Conservation (phyloP, 2,888 invertebrate genomes). For the Aquatica leii region DNA sequence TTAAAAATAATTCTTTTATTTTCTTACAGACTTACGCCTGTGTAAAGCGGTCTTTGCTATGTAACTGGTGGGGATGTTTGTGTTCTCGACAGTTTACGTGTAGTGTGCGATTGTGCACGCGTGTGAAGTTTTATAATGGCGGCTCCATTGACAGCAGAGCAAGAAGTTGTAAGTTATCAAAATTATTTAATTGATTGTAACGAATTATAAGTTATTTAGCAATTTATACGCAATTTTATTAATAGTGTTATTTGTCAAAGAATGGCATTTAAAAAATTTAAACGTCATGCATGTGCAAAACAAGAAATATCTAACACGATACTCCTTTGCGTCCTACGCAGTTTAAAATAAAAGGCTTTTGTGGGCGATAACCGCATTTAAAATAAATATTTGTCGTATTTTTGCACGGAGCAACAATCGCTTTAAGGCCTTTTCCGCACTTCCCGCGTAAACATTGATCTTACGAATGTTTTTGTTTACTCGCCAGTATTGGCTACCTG, state of each 20-base stretch:
- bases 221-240: not conserved
- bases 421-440: too few species aligned
- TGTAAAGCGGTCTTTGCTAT: constrained; percentile 22
- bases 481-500: constrained; percentile 40
- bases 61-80: constrained; percentile 18
- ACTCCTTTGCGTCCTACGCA: constrained; percentile 33
- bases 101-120: constrained; percentile 38
- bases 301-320: constrained; percentile 25
- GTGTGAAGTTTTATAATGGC: constrained; percentile 65
- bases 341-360: constrained; percentile 20
- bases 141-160: constrained; percentile 78
- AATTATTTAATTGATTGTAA: not conserved
- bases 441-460: constrained; percentile 41
- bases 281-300: not conserved
- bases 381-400: not conserved
- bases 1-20: too few species aligned
- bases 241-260: not conserved
- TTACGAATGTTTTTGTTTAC: constrained; percentile 15
- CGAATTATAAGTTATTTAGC: not conserved
- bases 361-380: constrained; percentile 28
- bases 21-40: not conserved
- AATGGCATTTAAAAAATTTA: too few species aligned
- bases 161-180: constrained; percentile 74
- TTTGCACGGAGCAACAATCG: not conserved
- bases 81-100: constrained; percentile 23